Percentiles rank a stretch among this genome's conserved stretches.
These are phyloP conservation scores for Melanotaenia boesemani DNA, from an alignment of 2,797 vertebrate genomes.

Conservation along the genomic window DNA sequence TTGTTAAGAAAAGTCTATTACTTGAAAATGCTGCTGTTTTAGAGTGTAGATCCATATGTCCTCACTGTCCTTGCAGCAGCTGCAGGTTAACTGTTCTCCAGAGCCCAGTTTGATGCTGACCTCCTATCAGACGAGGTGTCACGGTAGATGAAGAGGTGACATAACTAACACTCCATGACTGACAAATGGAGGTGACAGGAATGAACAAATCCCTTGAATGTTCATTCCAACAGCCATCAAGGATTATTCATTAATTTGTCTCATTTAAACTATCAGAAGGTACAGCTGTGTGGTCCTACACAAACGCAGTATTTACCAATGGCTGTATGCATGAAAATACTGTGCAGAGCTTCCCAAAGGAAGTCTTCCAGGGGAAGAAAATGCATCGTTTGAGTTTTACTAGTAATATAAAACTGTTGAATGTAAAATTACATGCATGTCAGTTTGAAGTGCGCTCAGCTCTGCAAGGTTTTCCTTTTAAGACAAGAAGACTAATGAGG, in stretches of 20 bases:
- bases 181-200: constrained; percentile 59
- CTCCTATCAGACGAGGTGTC: constrained; percentile 55
- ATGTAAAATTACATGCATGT: not conserved
- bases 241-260: constrained; percentile 52
- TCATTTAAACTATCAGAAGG: constrained; percentile 27
- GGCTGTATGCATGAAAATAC: constrained; percentile 3
- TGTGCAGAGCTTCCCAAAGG: not conserved
- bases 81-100: constrained; percentile 53
- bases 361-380: constrained; percentile 1
- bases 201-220: constrained; percentile 44
- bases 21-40: not conserved
- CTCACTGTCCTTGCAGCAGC: constrained; percentile 49
- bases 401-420: constrained; percentile 4
- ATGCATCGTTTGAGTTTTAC: constrained; percentile 4
- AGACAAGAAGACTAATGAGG: not conserved
- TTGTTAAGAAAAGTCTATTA: not conserved
- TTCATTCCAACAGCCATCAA: constrained; percentile 37
- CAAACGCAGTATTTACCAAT: constrained; percentile 5
- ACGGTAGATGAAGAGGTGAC: constrained; percentile 52
- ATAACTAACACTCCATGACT: constrained; percentile 60
- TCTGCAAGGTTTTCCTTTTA: not conserved
- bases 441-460: not conserved
- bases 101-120: constrained; percentile 59
- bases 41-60: constrained; percentile 24
- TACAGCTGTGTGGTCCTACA: constrained; percentile 14